These are phyloP conservation scores for Drosophila vallismaia DNA, from an alignment of 2,888 invertebrate genomes.

Conservation along the genomic window DNA sequence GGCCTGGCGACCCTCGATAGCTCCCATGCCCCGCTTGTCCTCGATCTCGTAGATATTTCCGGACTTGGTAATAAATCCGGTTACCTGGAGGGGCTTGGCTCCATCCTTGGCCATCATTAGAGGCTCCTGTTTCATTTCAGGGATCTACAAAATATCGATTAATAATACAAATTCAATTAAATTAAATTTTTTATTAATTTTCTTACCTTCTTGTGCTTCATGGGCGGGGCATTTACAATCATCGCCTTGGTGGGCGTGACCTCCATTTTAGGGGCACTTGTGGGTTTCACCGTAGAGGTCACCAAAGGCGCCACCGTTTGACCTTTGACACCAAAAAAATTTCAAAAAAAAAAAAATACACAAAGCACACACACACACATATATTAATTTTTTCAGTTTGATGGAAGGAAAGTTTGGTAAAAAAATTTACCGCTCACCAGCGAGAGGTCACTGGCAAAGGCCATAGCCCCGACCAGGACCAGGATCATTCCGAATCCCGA, in stretches of 20 bases:
- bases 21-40: constrained; percentile 66
- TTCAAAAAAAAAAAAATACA: neutral
- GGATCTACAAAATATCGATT: constrained; percentile 30
- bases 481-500: constrained; percentile 42
- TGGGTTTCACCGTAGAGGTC: constrained; percentile 64
- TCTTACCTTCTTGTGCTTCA: constrained; percentile 48
- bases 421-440: constrained; percentile 80
- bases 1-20: constrained; percentile 73
- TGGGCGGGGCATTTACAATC: constrained; percentile 72
- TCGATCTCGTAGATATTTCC: constrained; percentile 79
- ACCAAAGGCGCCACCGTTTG: constrained; percentile 62
- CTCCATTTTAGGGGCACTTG: constrained; percentile 45
- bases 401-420: constrained; percentile 35
- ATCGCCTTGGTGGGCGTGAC: constrained; percentile 57
- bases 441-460: constrained; percentile 64
- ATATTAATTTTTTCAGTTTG: neutral
- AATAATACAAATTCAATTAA: too few species aligned
- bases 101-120: constrained; percentile 40
- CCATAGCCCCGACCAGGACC: constrained; percentile 61
- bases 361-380: neutral
- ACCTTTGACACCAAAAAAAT: constrained; percentile 42
- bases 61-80: constrained; percentile 77
- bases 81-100: constrained; percentile 68
- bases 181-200: neutral
- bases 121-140: constrained; percentile 9